phyloP scores from a whole-genome alignment of 2,113 vertebrate genomes.

The Paramormyrops kingsleyae region DNA sequence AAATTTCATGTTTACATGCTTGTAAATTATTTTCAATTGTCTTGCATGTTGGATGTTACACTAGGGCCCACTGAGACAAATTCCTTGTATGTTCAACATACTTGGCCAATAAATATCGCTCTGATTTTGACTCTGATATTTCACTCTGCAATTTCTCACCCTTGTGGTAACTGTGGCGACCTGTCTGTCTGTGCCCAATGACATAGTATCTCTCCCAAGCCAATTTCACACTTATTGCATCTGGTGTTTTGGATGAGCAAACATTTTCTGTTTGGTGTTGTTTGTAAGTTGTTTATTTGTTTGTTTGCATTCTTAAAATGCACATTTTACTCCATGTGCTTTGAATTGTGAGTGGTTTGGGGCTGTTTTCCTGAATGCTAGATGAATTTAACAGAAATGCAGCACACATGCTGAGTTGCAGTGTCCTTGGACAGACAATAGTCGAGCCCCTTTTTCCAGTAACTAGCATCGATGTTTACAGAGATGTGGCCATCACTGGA shows the following conservation, averaged over 20 bases:
- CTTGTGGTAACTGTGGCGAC: background rate
- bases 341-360: background rate
- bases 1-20: background rate
- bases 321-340: background rate
- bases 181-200: background rate
- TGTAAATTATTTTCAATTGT: background rate
- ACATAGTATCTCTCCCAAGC: background rate
- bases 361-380: background rate
- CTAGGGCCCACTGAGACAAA: background rate
- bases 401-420: background rate
- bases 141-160: background rate
- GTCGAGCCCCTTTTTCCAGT: background rate
- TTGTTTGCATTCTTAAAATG: background rate
- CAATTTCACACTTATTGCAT: background rate
- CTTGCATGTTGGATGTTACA: background rate
- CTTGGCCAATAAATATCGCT: background rate
- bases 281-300: background rate
- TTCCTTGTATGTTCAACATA: background rate
- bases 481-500: background rate
- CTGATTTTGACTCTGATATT: background rate
- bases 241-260: background rate
- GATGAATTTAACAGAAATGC: background rate
- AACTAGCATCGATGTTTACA: background rate
- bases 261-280: background rate
- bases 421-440: conserved; percentile 14